Conservation (phyloP, 2,888 invertebrate species). For the Thymelicus sylvestris region DNA sequence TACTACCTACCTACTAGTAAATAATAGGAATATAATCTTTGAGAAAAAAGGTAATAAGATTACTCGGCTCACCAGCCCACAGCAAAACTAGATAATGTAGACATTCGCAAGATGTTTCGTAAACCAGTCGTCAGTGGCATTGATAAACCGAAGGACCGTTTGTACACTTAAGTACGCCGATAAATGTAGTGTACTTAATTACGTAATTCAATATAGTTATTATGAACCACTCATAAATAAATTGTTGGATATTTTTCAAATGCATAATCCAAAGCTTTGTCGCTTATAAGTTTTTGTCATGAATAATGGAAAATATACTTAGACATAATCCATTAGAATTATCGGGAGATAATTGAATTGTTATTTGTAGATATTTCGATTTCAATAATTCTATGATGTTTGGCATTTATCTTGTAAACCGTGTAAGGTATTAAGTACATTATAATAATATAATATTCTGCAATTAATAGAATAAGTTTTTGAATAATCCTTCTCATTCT, state of each 20-base stretch:
- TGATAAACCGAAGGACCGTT: constrained; percentile 47
- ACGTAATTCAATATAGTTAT: constrained; percentile 39
- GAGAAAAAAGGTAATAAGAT: constrained; percentile 1
- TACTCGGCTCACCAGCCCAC: not conserved
- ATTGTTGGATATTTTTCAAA: constrained; percentile 29
- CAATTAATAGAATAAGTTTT: no score
- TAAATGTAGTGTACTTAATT: constrained; percentile 44
- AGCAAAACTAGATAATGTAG: constrained; percentile 37
- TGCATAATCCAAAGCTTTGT: not conserved
- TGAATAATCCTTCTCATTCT: no score
- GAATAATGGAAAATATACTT: constrained; percentile 18
- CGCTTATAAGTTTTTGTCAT: not conserved
- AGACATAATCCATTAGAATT: constrained; percentile 9
- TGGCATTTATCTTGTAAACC: constrained; percentile 7
- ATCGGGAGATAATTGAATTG: constrained; percentile 22
- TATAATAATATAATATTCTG: not conserved
- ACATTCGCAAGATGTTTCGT: constrained; percentile 57
- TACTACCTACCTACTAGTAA: not conserved
- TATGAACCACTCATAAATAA: constrained; percentile 25
- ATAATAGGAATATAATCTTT: not conserved
- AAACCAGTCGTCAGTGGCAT: constrained; percentile 54
- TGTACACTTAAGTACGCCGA: constrained; percentile 43
- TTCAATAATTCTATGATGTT: constrained; percentile 7
- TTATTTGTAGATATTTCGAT: constrained; percentile 1
- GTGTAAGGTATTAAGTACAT: not conserved